phyloP scores from a whole-genome alignment of 2,797 vertebrate genomes.

The Melanotaenia nigrans region DNA sequence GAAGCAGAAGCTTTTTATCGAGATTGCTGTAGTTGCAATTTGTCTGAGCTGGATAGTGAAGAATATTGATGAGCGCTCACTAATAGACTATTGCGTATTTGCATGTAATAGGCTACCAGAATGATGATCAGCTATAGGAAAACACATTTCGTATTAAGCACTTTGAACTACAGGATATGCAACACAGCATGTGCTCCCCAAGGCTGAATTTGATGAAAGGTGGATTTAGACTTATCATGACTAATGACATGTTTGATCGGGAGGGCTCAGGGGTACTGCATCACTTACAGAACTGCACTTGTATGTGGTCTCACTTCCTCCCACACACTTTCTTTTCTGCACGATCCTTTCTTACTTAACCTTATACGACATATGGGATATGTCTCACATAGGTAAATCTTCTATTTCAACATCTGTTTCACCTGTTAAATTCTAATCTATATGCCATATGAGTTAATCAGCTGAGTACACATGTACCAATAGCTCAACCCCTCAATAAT shows the following conservation, averaged over 20 bases:
- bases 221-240: slow-evolving; percentile 62
- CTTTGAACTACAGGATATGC: slow-evolving; percentile 34
- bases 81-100: slow-evolving; percentile 41
- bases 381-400: slow-evolving; percentile 4
- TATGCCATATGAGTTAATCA: slow-evolving; percentile 39
- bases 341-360: slow-evolving; percentile 59
- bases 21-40: slow-evolving; percentile 60
- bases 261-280: slow-evolving; percentile 66
- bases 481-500: slow-evolving; percentile 36
- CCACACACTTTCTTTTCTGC: slow-evolving; percentile 44
- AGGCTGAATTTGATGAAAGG: slow-evolving; percentile 51
- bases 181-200: slow-evolving; percentile 35
- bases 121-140: slow-evolving; percentile 40
- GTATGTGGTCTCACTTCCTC: slow-evolving; percentile 45
- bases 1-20: slow-evolving; percentile 54
- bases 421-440: slow-evolving; percentile 35
- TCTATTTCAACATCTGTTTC: slow-evolving; percentile 24
- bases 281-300: slow-evolving; percentile 67
- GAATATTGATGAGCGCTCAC: slow-evolving; percentile 61
- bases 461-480: slow-evolving; percentile 24
- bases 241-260: slow-evolving; percentile 69
- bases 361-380: slow-evolving; percentile 39
- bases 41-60: slow-evolving; percentile 49
- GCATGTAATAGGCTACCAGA: slow-evolving; percentile 26
- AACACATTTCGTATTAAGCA: slow-evolving; percentile 41